Base-by-base conservation (phyloP, 1,140 invertebrate species). In the Diachasma alloeum region DNA sequence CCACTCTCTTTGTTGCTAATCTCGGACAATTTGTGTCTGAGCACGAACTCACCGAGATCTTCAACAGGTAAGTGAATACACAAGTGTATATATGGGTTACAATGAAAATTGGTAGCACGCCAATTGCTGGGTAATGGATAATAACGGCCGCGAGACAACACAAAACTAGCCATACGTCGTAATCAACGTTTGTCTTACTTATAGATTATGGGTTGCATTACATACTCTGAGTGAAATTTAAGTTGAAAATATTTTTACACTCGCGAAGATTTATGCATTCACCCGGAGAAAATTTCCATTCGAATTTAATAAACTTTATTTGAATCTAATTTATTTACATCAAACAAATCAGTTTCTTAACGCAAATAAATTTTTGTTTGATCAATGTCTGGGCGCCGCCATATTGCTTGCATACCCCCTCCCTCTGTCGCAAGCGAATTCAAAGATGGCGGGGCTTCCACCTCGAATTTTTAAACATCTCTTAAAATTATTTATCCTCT, bases 1-100 rank as follows among this genome's bases (percentile, higher is more conserved):
- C 97, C 72, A 99, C 98, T 75, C 93, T 99, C 59, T 99, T 99
- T 91, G 97, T 99, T 82, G 97, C 97, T 83, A 99, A 99, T 90
- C 92, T 99, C 81, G 97, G 97, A 59, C 96, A 96, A 88, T 98
- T 97, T 87, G 96, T 97, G 81, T 97, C 96, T 72, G 97, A 99
- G 89, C 97, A 98, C 86, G 97, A 99, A 90, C 93, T 99, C 77
- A 98, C 98, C 91, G 97, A 98, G 90, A 95, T 99, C 85, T 99
- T 98, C 91, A 96, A 94, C 93, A 98, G 96, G 97, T 99, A 91
- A 92, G 91, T 90, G 24, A 63, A n/a, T 67, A 56, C 42, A 59
- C 6, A 39, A 31, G 31, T 68, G 31, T 68, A n/a, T 39, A 37
- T 26, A 31, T 26, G n/a, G 36, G 36, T n/a, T 68, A 68, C n/a